Base-by-base conservation (phyloP, 1,140 invertebrate genomes). In the Diorhabda carinulata region DNA sequence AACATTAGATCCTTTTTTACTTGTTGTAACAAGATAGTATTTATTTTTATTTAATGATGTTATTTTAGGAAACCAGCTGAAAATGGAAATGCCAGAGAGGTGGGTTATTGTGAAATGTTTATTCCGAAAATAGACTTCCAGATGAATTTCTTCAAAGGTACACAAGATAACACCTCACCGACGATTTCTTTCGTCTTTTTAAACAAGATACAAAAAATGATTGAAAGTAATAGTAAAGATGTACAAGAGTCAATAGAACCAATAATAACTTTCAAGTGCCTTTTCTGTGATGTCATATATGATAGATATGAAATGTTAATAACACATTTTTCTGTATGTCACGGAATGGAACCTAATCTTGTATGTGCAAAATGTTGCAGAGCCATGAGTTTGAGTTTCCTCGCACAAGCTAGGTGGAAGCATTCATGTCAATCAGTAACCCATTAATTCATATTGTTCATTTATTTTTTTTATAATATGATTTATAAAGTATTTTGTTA, bases 51-150 rank as follows among this genome's bases (percentile, higher is more conserved):
- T 25, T 25, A 25, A 25, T 25, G 25, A 25, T 25, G 25, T 25
- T 25, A 25, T 25, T 25, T 25, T 25, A 25, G 25, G 25, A 25
- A 25, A 25, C 25, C 25, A 25, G 25, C 1, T 25, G 25, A 25
- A 25, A 25, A 25, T 25, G 1, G 25, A 25, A 25, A 25, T 25
- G 25, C 25, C 4, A 52, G 4, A 52, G 41, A 60, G 4, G 56
- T 73, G 7, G 64, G 64, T 7, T 71, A 64, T 47, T 71, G 63
- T 9, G 72, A 73, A 65, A 61, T 68, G 5, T 67, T 72, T 4
- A 66, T 74, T n/a, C 73, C 73, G 3, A 74, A 69, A 68, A 68
- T 74, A 56, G 68, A 74, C 61, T 68, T 65, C 8, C 59, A 59
- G 4, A 43, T 74, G 47, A 70, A 52, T 44, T 60, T 41, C 66